Base-by-base conservation (phyloP, 2,888 invertebrate species). In the Buathra laborator region DNA sequence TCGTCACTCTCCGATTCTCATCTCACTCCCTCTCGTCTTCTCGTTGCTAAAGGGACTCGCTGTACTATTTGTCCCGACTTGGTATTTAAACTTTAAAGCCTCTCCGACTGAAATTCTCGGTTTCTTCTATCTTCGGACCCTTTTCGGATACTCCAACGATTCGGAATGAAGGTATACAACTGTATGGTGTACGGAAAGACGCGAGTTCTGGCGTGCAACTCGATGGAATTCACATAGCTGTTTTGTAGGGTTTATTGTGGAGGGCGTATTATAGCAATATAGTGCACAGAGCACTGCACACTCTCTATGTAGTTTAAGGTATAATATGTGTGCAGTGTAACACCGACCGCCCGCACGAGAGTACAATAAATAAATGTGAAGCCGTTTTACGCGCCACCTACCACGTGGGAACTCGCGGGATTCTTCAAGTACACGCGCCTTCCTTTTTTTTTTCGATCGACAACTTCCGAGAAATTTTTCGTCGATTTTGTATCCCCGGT, bases 321-420 rank as follows among this genome's bases (percentile, higher is more conserved):
- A 68, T 64, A 64, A 81, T 68, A 68, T 70, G 51, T 72, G 72
- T 81, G 84, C 51, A 81, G 44, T 80, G 68, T 43, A 81, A 84
- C 51, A 83, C 78, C 75, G 70, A 74, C 71, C 51, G 71, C 86
- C 56, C 62, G 86, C 86, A 83, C 86, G 87, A 81, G 87, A 46
- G 78, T 64, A 84, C 78, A 86, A 87, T 77, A 70, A 86, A 82
- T 37, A 37, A 67, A 82, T 79, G 82, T 78, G 76, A 79, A 86
- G 81, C 81, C 79, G 85, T 87, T 87, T 87, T 37, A 86, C 83
- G 83, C 84, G 83, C 81, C 85, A 83, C 82, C 83, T 87, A 84
- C 84, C 83, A 87, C 84, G 87, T 87, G 87, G 87, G 86, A 87
- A 86, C 84, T 78, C 74, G 48, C 64, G 64, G 24, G 53, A 19